phyloP scores from a whole-genome alignment of 2,888 invertebrate genomes.

The Oeneis ivallda region DNA sequence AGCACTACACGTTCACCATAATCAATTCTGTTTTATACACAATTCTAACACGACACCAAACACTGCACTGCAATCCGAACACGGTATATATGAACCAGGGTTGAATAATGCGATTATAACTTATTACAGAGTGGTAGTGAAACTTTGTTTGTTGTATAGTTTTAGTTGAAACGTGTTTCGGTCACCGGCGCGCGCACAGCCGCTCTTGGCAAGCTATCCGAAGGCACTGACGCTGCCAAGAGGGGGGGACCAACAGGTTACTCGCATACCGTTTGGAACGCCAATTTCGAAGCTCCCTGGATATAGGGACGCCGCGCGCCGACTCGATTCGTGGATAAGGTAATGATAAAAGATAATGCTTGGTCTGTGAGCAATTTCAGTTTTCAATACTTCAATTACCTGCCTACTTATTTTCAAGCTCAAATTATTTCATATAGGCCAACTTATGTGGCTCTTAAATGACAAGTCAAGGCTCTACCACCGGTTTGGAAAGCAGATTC shows the following conservation, averaged over 20 bases:
- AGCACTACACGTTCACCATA: slow-evolving; percentile 66
- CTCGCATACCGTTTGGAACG: slow-evolving; percentile 71
- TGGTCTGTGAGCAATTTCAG: slow-evolving; percentile 29
- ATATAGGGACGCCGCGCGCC: slow-evolving; percentile 51
- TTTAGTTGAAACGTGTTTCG: slow-evolving; percentile 53
- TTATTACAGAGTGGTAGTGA: slow-evolving; percentile 10
- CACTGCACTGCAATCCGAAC: slow-evolving; percentile 76
- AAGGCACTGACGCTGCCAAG: slow-evolving; percentile 52
- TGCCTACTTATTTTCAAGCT: background rate
- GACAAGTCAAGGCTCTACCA: too few relatives aligned
- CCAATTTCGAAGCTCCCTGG: slow-evolving; percentile 71
- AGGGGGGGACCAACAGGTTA: slow-evolving; percentile 65
- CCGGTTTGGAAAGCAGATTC: too few relatives aligned
- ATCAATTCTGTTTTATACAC: slow-evolving; percentile 58
- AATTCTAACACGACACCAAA: slow-evolving; percentile 44
- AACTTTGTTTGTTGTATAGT: slow-evolving; percentile 40
- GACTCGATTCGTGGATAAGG: slow-evolving; percentile 65
- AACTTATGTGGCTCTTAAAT: too few relatives aligned
- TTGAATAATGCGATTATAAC: slow-evolving; percentile 22
- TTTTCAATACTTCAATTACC: slow-evolving; percentile 1
- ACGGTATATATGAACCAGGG: slow-evolving; percentile 41
- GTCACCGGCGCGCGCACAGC: slow-evolving; percentile 53
- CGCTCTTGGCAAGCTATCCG: slow-evolving; percentile 57
- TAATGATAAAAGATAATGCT: slow-evolving; percentile 59
- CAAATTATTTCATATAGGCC: background rate